Base-by-base conservation (phyloP, 1,140 invertebrate species). In the Dolichoris vasculosae region DNA sequence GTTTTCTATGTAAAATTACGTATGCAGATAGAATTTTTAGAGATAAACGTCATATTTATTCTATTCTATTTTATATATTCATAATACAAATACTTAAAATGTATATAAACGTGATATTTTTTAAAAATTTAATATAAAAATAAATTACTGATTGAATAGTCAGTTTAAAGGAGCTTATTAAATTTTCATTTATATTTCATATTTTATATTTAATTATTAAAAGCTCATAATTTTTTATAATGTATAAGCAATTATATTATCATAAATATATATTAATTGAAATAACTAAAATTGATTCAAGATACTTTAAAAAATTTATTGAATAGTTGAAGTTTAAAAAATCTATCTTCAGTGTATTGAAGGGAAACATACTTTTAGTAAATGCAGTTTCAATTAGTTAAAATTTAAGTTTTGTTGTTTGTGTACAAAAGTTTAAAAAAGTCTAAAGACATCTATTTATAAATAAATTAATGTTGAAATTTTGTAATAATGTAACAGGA, bases 11-110 rank as follows among this genome's bases (percentile, higher is more conserved):
- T 17, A 67, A 64, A 67, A 26, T 80, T 67, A 43, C 40, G 38
- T 43, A 80, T 13, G 46, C 23, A 40, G 9, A 38, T 26, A 80
- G 35, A 3, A 23, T 59, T 40, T 67, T 30, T 11, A 64, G 15
- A 80, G 59, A 63, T 80, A 43, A 80, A 67, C 55, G 67, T 80
- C 59, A 26, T 35, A 32, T 77, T 55, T 20, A 55, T 38, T 59
- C 38, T 46, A 77, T 77, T 78, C 32, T 38, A 40, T 78, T 78
- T 63, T 46, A 23, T 71, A 20, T 71, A 43, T 43, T 6, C 63
- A 59, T 40, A 11, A 63, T 59, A 59, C 8, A 63, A 59, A 8
- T 38, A 43, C 13, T 46, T 75, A 17, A 75, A 69, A 1, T 69
- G 11, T 20, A 38, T 69, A 69, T 73, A n/a, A 69, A 69, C 8